Conservation (phyloP, 1,140 invertebrate genomes). For the Drosophila tani region DNA sequence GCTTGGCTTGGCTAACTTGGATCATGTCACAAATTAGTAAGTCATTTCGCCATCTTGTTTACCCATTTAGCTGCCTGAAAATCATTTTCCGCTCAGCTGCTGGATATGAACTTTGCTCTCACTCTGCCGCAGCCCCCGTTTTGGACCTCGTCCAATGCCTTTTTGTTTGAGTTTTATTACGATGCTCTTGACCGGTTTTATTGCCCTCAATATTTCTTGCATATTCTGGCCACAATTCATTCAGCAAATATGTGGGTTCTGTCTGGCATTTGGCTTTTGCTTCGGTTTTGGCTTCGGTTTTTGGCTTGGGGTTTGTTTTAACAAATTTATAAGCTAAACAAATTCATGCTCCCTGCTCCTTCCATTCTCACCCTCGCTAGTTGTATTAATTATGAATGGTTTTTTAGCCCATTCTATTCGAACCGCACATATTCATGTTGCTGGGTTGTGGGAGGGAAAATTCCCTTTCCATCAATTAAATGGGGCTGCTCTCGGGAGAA, state of each 20-base stretch:
- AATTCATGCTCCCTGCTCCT: conserved; percentile 12
- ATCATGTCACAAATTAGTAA: conserved; percentile 83
- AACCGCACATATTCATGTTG: conserved; percentile 31
- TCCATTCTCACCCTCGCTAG: neutral
- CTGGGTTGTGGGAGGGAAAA: neutral
- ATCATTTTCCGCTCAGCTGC: conserved; percentile 20
- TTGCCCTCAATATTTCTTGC: conserved; percentile 50
- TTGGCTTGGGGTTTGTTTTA: conserved; percentile 54
- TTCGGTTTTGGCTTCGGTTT: conserved; percentile 31
- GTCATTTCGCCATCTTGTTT: conserved; percentile 65
- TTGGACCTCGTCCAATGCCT: conserved; percentile 32
- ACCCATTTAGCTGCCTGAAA: conserved; percentile 52
- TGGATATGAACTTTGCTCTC: conserved; percentile 34
- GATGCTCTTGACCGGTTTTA: conserved; percentile 52
- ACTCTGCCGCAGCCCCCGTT: neutral
- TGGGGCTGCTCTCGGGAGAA: neutral
- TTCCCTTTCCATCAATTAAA: conserved; percentile 2
- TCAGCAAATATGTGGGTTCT: conserved; percentile 33
- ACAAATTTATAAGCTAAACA: conserved; percentile 71
- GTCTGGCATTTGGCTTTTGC: conserved; percentile 52
- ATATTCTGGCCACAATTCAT: conserved; percentile 45
- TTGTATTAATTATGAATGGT: conserved; percentile 64
- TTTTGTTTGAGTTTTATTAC: conserved; percentile 45
- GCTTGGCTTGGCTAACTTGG: conserved; percentile 69
- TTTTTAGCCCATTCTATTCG: conserved; percentile 22